Evolutionary conservation across 2,888 invertebrate genomes (phyloP), one percentile per base, ranked within the genome.

Genomic region (Thereva unica): DNA sequence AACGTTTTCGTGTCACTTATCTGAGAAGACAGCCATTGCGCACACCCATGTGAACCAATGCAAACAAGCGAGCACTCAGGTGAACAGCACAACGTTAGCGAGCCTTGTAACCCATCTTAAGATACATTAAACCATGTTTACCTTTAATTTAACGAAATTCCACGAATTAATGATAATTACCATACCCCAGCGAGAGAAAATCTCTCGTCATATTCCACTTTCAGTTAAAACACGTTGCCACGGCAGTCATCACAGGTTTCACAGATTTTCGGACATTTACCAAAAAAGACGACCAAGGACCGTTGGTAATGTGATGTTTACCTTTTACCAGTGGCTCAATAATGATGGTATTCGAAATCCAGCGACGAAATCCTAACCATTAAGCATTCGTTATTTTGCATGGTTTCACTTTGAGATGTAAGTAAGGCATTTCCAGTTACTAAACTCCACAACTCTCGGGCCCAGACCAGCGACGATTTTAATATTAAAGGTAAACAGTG

Each of bases 111-210:
- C 42, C 49, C 59, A 67, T 67, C 64, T 67, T 67, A 67, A 67
- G 67, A 69, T 67, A 69, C 69, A 69, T 69, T 69, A 69, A 69
- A 69, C 55, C 67, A 64, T 69, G 67, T 69, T 69, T 69, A 61
- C 69, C 64, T 69, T 69, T 54, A 69, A 69, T 69, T 69, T 69
- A 67, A 64, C 57, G 52, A 69, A 69, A 69, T 69, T 69, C 69
- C 67, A 64, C 59, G 67, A 69, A 69, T 67, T 64, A 69, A 69
- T 69, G 69, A 67, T 69, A 69, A 69, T 69, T 69, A 69, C 64
- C 64, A 59, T 64, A 44, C 34, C 41, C 38, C n/a, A 49, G 40
- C 49, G 61, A 64, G 53, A 50, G 44, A 64, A 47, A 12, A 47
- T 23, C 23, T 23, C 23, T 23, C 40, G 47, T 59, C 59, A 49